A percentile compares a stretch with the other conserved stretches of the same genome.
Evolutionary conservation across 2,888 invertebrate species (phyloP).

Genomic region (Rhodophaea formosa): DNA sequence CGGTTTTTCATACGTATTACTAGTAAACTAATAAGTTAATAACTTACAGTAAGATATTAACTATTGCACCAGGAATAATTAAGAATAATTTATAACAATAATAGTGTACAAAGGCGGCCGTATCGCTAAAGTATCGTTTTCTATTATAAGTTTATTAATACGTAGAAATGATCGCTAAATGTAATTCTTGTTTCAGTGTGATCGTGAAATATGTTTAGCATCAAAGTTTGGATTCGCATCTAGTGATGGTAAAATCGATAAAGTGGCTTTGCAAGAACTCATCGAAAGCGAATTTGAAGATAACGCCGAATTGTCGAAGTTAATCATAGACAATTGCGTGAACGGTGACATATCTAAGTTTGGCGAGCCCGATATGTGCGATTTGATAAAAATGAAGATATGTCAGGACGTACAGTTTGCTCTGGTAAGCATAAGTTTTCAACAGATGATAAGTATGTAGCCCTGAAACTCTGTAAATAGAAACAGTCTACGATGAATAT

Average conservation of each 20-base stretch:
- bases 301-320: constrained; percentile 25
- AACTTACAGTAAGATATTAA: too few species aligned
- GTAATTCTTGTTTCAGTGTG: constrained; percentile 37
- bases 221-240: constrained; percentile 34
- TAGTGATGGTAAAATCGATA: constrained; percentile 38
- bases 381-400: constrained; percentile 30
- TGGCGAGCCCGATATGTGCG: constrained; percentile 36
- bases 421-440: constrained; percentile 26
- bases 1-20: too few species aligned
- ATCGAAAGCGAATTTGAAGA: constrained; percentile 23
- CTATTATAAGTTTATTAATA: too few species aligned
- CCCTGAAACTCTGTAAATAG: too few species aligned
- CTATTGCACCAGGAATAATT: too few species aligned
- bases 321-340: constrained; percentile 35
- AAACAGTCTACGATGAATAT: too few species aligned
- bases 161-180: too few species aligned
- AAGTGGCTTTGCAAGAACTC: constrained; percentile 22
- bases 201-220: constrained; percentile 36
- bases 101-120: too few species aligned
- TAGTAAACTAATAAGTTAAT: too few species aligned
- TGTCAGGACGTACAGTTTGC: constrained; percentile 30
- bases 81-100: too few species aligned
- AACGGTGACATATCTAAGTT: constrained; percentile 31
- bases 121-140: too few species aligned
- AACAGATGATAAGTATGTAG: too few species aligned